phyloP scores from a whole-genome alignment of 1,140 invertebrate species.

The Drosophila littoralis region DNA sequence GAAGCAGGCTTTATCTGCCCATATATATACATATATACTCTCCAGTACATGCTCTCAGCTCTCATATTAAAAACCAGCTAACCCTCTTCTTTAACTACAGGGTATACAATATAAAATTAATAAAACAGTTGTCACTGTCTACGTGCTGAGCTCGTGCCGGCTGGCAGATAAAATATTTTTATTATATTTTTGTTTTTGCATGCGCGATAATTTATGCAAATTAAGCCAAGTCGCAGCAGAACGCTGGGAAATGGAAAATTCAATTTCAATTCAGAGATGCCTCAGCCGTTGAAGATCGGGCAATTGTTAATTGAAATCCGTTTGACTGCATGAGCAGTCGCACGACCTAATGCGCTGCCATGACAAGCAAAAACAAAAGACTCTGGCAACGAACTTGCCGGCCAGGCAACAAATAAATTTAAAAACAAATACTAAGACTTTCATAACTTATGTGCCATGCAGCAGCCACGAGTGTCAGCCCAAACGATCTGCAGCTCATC shows the following conservation, averaged over 20 bases:
- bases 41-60: neutral
- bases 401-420: slow-evolving; percentile 22
- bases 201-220: slow-evolving; percentile 26
- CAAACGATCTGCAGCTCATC: slow-evolving; percentile 23
- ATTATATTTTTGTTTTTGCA: neutral
- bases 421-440: slow-evolving; percentile 44
- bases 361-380: slow-evolving; percentile 62
- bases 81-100: neutral
- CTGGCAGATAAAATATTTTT: neutral
- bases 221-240: neutral
- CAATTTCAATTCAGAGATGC: neutral
- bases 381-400: slow-evolving; percentile 65
- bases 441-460: slow-evolving; percentile 42
- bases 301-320: slow-evolving; percentile 25
- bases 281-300: slow-evolving; percentile 16
- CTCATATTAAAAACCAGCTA: neutral
- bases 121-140: slow-evolving; percentile 15
- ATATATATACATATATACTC: too few species aligned
- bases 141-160: neutral
- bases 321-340: slow-evolving; percentile 42
- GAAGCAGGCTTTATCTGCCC: too few species aligned
- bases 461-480: slow-evolving; percentile 17
- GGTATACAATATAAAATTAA: slow-evolving; percentile 1
- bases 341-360: slow-evolving; percentile 7
- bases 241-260: slow-evolving; percentile 34